Conservation (phyloP, 2,797 vertebrate species). For the Nothura maculosa region DNA sequence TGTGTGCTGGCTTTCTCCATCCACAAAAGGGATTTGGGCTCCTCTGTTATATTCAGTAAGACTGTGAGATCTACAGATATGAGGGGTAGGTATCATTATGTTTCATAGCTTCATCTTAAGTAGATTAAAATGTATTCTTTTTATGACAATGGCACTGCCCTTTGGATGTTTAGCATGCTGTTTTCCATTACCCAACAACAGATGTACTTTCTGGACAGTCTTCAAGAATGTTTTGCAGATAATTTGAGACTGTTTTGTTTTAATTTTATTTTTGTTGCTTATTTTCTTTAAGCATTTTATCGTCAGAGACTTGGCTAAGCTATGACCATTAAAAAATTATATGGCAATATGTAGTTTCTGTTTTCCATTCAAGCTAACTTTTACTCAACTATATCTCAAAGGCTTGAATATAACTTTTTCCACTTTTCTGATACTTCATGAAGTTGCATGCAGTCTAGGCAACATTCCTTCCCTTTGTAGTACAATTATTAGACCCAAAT, state of each 20-base stretch:
- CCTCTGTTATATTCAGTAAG: not conserved
- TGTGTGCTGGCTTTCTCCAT: not conserved
- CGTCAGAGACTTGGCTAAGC: slow-evolving; percentile 1
- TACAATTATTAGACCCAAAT: slow-evolving; percentile 56
- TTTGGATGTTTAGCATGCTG: slow-evolving; percentile 28
- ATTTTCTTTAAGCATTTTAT: slow-evolving; percentile 43
- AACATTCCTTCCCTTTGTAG: not conserved
- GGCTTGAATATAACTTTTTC: slow-evolving; percentile 29
- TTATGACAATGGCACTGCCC: not conserved
- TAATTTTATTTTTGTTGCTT: slow-evolving; percentile 48
- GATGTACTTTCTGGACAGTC: slow-evolving; percentile 24
- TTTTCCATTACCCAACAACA: slow-evolving; percentile 41
- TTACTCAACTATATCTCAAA: slow-evolving; percentile 53
- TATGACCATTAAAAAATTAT: slow-evolving; percentile 8
- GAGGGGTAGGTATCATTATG: not conserved
- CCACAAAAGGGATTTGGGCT: not conserved
- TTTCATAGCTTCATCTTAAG: not conserved
- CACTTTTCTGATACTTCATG: not conserved
- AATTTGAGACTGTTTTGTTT: slow-evolving; percentile 23
- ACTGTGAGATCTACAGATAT: not conserved
- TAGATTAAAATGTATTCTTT: not conserved
- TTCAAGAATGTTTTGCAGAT: slow-evolving; percentile 29
- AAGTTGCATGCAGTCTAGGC: not conserved
- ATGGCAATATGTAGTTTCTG: slow-evolving; percentile 36
- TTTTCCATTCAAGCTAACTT: slow-evolving; percentile 66